Base-by-base conservation (phyloP, 2,797 vertebrate genomes). In the Ateles fusciceps region DNA sequence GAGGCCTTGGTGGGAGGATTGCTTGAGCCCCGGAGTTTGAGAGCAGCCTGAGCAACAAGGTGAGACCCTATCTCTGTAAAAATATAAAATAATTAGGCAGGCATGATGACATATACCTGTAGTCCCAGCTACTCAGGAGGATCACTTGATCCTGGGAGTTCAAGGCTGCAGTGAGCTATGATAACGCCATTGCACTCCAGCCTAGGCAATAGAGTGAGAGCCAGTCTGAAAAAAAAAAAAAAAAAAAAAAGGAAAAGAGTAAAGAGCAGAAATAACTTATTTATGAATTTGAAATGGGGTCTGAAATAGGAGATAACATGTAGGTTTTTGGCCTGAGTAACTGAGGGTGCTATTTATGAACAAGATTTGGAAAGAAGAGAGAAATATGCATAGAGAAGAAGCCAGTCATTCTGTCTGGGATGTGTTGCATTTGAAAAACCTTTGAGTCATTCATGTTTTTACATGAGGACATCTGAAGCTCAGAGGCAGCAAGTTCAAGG, bases 201-300 rank as follows among this genome's bases (percentile, higher is more conserved):
- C 33, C 33, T 68, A 17, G 15, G 7, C 61, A n/a, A n/a, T n/a
- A n/a, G 61, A 68, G 7, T 17, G 15, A n/a, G 15, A n/a, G 30
- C 15, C 61, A n/a, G 15, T 68, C 61, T 68, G 2, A 30, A 30
- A 33, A 64, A 28, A 30, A 28, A 15, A 64, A 28, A 30, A 28
- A 15, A 33, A 8, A 17, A 4, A 64, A 7, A 33, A 64, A 15
- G 13, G 7, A 0, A 68, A 19, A 1, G 33, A 39, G 1, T 36
- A 79, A 7, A 48, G 61, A 68, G 59, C 12, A 44, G 46, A 84
- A 72, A 61, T 72, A 50, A 72, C 21, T 61, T 59, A 22, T 12
- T 24, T 17, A 84, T 71, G 7, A 74, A 68, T 28, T 55, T 57
- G 75, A 59, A 84, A 64, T 28, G 3, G 1, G 14, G 10, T 50